Conservation (phyloP, 1,140 invertebrate genomes). For the Pseudoatta argentina region DNA sequence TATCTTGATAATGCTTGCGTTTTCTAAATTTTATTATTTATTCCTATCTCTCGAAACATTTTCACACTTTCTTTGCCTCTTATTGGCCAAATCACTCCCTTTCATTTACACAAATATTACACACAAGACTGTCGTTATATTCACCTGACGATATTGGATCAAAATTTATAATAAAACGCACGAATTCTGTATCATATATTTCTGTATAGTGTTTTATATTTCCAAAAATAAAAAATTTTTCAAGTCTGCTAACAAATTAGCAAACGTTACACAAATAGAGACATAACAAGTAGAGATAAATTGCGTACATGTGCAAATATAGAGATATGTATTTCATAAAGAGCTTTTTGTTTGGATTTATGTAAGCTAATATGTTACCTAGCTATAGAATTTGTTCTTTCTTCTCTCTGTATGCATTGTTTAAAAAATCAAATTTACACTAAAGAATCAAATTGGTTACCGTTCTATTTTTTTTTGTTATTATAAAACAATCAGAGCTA, state of each 20-base stretch:
- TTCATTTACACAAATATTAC: conserved; percentile 63
- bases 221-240: conserved; percentile 8
- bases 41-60: conserved; percentile 69
- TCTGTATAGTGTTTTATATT: conserved; percentile 29
- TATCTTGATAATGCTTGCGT: conserved; percentile 81
- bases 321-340: conserved; percentile 33
- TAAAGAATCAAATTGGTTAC: not conserved
- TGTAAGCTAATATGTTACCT: conserved; percentile 24
- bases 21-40: conserved; percentile 75
- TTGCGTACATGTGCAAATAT: conserved; percentile 18
- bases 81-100: conserved; percentile 52
- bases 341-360: conserved; percentile 35
- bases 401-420: conserved; percentile 27
- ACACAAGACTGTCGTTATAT: conserved; percentile 51
- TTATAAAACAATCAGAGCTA: not conserved
- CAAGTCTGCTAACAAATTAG: conserved; percentile 23
- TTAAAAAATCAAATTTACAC: conserved; percentile 4
- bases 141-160: conserved; percentile 29
- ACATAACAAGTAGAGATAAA: not conserved
- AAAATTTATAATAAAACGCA: conserved; percentile 4
- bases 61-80: conserved; percentile 12
- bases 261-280: conserved; percentile 17
- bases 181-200: not conserved
- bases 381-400: conserved; percentile 33
- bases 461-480: not conserved